A percentile compares a stretch with the other conserved stretches of the same genome.
phyloP scores from a whole-genome alignment of 1,140 invertebrate species.

The Drosophila jambulina region DNA sequence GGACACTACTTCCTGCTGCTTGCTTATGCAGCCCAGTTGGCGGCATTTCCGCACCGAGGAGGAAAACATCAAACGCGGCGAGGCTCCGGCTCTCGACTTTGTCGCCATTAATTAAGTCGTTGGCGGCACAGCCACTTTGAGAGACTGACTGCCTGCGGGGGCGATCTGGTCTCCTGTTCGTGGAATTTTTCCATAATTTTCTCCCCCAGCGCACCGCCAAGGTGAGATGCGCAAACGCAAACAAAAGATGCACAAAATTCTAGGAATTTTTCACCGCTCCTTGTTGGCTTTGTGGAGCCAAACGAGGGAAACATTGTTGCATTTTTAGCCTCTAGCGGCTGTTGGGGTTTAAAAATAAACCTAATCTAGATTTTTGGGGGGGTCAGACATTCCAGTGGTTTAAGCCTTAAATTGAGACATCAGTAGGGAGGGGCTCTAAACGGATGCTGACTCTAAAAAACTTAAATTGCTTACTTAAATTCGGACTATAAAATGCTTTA shows the following conservation, averaged over 20 bases:
- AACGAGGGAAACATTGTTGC: conserved; percentile 53
- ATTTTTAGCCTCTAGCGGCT: conserved; percentile 25
- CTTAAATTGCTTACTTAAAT: neutral
- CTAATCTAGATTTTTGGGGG: conserved; percentile 69
- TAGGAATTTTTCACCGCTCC: conserved; percentile 50
- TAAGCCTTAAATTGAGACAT: conserved; percentile 52
- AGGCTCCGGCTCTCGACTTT: conserved; percentile 48
- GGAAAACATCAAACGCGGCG: conserved; percentile 57
- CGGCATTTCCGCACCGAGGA: conserved; percentile 63
- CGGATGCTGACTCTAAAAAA: too few relatives aligned
- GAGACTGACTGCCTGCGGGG: conserved; percentile 41
- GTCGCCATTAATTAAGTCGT: conserved; percentile 80
- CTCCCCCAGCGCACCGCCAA: conserved; percentile 18
- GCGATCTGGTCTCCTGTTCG: conserved; percentile 61
- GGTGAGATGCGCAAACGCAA: conserved; percentile 46
- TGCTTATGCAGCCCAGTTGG: conserved; percentile 51
- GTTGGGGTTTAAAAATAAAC: conserved; percentile 70
- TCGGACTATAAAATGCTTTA: neutral
- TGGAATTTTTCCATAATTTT: conserved; percentile 79
- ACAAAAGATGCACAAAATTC: conserved; percentile 71
- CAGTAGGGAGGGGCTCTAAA: neutral
- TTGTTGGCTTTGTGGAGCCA: neutral
- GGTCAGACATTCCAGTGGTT: conserved; percentile 42
- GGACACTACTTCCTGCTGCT: conserved; percentile 55
- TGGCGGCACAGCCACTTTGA: conserved; percentile 59